These are phyloP conservation scores for Zosterops pallidus DNA, from an alignment of 2,113 vertebrate species.

Conservation along the genomic window DNA sequence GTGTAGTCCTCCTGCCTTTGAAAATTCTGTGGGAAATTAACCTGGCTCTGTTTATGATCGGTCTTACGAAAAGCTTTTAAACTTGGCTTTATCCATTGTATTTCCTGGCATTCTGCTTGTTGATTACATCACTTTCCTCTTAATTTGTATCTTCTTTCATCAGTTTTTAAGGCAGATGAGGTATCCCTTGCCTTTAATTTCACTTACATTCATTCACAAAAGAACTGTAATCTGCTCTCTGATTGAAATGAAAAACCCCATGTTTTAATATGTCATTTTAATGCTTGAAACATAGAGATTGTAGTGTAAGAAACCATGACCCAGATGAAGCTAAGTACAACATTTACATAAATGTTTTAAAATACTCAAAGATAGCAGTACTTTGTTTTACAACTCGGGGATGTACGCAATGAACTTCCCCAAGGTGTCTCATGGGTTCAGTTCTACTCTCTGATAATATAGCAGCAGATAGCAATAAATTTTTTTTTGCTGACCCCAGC, in stretches of 20 bases:
- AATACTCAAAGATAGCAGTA: not conserved
- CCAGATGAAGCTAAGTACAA: not conserved
- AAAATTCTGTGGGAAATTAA: not conserved
- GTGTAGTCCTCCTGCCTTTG: not conserved
- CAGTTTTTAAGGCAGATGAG: not conserved
- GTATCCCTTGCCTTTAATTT: not conserved
- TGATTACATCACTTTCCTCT: not conserved
- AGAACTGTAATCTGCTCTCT: not conserved
- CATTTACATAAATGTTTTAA: not conserved
- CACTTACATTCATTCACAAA: not conserved
- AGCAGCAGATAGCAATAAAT: not conserved
- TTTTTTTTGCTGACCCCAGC: not conserved
- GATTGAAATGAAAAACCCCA: fast-evolving
- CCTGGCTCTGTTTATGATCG: not conserved
- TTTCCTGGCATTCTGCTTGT: not conserved
- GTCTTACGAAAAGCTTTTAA: not conserved
- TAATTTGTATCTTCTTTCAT: not conserved
- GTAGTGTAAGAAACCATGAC: not conserved
- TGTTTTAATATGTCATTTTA: not conserved
- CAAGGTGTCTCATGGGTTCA: not conserved
- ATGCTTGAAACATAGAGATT: not conserved
- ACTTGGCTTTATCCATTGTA: not conserved
- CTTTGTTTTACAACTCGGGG: not conserved
- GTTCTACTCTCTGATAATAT: not conserved
- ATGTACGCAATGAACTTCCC: not conserved